These are phyloP conservation scores for Eretmocerus hayati DNA, from an alignment of 2,888 invertebrate genomes.

Conservation along the genomic window DNA sequence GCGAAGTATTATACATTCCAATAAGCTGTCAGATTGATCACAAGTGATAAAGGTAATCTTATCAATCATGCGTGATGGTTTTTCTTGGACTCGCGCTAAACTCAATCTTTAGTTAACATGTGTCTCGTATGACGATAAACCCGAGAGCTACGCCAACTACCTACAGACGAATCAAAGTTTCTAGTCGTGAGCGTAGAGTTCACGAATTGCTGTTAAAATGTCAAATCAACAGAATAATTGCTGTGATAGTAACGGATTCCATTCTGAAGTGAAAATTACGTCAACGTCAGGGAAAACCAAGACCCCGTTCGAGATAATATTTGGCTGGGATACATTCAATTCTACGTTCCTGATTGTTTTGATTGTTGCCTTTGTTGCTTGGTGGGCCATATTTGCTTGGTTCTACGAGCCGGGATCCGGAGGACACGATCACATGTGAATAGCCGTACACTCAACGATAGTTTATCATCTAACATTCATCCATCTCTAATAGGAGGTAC, in stretches of 20 bases:
- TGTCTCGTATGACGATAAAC: no score
- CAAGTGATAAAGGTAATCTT: slow-evolving; percentile 1
- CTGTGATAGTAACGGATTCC: not conserved
- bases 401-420: slow-evolving; percentile 22
- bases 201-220: no score
- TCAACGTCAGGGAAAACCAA: not conserved
- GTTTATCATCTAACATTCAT: not conserved
- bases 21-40: not conserved
- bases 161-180: no score
- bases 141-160: no score
- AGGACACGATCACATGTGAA: not conserved
- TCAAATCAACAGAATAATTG: not conserved
- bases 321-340: slow-evolving; percentile 38
- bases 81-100: not conserved
- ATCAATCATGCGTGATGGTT: no score
- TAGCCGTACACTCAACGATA: not conserved
- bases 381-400: slow-evolving; percentile 31
- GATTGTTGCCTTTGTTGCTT: slow-evolving; percentile 29
- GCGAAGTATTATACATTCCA: no score
- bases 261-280: not conserved
- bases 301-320: slow-evolving; percentile 24
- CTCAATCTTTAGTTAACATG: not conserved
- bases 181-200: no score
- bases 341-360: slow-evolving; percentile 24
- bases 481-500: not conserved